A percentile compares a stretch with the other conserved stretches of the same genome.
These are phyloP conservation scores for Nettapus auritus DNA, from an alignment of 2,113 vertebrate species.

Conservation along the genomic window DNA sequence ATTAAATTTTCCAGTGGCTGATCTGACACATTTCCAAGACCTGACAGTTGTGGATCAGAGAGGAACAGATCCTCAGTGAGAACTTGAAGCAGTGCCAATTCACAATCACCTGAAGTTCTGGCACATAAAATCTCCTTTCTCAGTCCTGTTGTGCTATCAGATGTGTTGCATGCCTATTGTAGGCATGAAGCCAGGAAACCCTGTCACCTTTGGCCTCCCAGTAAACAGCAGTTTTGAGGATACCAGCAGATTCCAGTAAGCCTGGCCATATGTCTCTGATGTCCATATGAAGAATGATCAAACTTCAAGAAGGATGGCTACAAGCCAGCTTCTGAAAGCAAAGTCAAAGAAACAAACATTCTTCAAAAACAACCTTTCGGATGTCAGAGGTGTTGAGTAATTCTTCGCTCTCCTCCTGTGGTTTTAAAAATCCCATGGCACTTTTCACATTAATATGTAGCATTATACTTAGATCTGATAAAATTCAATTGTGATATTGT, in stretches of 20 bases:
- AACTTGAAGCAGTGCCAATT: not conserved
- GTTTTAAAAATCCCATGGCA: not conserved
- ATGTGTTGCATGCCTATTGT: constrained; percentile 14
- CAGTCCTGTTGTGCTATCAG: constrained; percentile 27
- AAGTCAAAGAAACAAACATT: not conserved
- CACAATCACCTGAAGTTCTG: constrained; percentile 45
- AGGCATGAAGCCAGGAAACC: constrained; percentile 36
- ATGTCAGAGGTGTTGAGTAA: constrained; percentile 21
- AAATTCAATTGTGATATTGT: not conserved
- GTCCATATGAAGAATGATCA: constrained; percentile 33
- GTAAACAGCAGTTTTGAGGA: constrained; percentile 26
- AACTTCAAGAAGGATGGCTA: constrained; percentile 9
- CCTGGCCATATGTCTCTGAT: constrained; percentile 29
- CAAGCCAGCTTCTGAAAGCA: constrained; percentile 44
- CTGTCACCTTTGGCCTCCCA: not conserved
- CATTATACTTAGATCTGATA: not conserved
- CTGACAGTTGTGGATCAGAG: not conserved
- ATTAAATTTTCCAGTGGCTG: constrained; percentile 21
- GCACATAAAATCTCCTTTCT: constrained; percentile 37
- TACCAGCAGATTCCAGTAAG: constrained; percentile 17
- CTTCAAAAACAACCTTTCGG: constrained; percentile 10
- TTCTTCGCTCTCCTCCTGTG: not conserved
- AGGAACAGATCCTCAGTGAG: not conserved
- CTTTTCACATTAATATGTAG: not conserved
- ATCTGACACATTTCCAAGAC: not conserved